Evolutionary conservation across 2,888 invertebrate species (phyloP).

Genomic region (Zhengitettix transpicula): DNA sequence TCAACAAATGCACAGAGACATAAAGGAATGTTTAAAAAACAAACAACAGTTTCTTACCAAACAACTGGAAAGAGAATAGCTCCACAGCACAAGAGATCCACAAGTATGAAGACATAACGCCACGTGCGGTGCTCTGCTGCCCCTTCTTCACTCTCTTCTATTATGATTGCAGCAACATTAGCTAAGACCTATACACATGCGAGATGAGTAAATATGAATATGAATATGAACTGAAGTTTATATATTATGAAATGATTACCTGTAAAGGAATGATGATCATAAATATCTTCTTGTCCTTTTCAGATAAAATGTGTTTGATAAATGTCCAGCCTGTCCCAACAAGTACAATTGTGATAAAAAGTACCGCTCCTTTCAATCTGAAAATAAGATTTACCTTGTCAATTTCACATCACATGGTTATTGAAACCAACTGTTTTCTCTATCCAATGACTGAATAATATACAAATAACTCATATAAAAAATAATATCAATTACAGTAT

Average conservation of each 20-base stretch:
- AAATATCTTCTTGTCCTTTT: slow-evolving; percentile 91
- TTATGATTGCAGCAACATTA: slow-evolving; percentile 91
- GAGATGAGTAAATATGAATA: background rate
- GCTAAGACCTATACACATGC: slow-evolving; percentile 58
- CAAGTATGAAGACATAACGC: slow-evolving; percentile 80
- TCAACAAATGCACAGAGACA: background rate
- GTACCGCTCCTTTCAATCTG: slow-evolving; percentile 74
- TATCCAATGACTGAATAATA: too few relatives aligned
- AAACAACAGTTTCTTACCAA: slow-evolving; percentile 41
- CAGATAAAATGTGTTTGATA: slow-evolving; percentile 90
- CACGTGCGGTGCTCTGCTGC: slow-evolving; percentile 78
- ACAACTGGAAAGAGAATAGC: slow-evolving; percentile 94
- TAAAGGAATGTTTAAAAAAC: background rate
- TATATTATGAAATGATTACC: slow-evolving; percentile 30
- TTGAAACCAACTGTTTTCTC: too few relatives aligned
- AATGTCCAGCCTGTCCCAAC: slow-evolving; percentile 99
- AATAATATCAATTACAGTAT: too few relatives aligned
- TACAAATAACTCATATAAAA: too few relatives aligned
- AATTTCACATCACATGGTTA: too few relatives aligned
- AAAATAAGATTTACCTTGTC: slow-evolving; percentile 11
- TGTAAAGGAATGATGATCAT: slow-evolving; percentile 95
- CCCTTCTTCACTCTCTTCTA: slow-evolving; percentile 79
- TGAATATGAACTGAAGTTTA: background rate
- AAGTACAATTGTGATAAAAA: slow-evolving; percentile 90
- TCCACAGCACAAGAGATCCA: slow-evolving; percentile 90